Evolutionary conservation across 2,888 invertebrate genomes (phyloP).

Genomic region (Copidosoma aretas): DNA sequence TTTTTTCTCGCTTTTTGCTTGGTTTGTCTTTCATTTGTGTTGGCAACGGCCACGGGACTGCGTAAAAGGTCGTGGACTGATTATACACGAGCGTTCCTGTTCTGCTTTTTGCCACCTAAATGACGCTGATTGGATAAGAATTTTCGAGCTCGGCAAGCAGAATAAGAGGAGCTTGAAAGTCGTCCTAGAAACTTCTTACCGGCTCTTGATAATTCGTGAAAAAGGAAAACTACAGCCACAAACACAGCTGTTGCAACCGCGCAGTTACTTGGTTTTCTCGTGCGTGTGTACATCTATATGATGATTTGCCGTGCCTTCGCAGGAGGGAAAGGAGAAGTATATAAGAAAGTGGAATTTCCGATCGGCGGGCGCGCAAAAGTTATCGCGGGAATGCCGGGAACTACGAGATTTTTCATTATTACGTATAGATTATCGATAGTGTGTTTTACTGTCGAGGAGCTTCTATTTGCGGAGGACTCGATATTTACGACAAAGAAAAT

Average conservation of each 20-base stretch:
- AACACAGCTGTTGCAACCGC: too few relatives aligned
- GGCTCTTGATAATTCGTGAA: too few relatives aligned
- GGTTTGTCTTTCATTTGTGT: conserved; percentile 1
- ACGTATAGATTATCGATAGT: conserved; percentile 35
- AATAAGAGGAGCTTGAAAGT: conserved; percentile 1
- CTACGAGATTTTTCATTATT: conserved; percentile 23
- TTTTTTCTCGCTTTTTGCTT: too few relatives aligned
- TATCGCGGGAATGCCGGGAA: too few relatives aligned
- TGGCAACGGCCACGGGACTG: background rate
- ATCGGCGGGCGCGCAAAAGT: too few relatives aligned
- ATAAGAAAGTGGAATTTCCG: too few relatives aligned
- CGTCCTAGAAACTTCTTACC: too few relatives aligned
- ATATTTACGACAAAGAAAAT: conserved; percentile 38
- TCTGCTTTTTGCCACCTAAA: background rate
- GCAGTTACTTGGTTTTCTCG: too few relatives aligned
- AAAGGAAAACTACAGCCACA: too few relatives aligned
- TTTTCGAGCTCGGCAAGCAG: conserved; percentile 3
- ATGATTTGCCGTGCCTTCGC: too few relatives aligned
- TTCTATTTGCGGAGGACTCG: conserved; percentile 33
- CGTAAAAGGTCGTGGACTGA: background rate
- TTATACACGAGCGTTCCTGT: background rate
- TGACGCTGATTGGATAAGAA: background rate
- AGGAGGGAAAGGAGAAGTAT: too few relatives aligned
- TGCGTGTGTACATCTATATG: too few relatives aligned
- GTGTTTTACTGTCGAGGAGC: conserved; percentile 32